Evolutionary conservation across 2,888 invertebrate species (phyloP).

Genomic region (Cerceris ruficornis): DNA sequence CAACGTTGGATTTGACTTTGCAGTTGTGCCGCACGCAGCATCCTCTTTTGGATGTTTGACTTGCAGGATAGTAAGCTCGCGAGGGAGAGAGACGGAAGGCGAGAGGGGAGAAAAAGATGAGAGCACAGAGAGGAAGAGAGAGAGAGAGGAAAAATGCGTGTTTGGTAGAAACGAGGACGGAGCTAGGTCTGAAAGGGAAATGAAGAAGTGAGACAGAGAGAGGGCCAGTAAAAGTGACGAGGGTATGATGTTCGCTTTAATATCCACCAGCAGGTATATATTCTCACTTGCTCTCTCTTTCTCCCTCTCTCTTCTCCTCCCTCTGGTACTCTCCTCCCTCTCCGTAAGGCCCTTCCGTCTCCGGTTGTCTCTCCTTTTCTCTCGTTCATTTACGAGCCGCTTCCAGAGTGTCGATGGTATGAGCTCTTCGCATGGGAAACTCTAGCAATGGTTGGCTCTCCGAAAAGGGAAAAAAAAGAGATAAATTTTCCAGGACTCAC

Average conservation of each 20-base stretch:
- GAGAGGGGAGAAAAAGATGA: constrained; percentile 29
- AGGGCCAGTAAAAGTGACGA: constrained; percentile 78
- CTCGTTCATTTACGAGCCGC: constrained; percentile 29
- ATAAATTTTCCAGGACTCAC: constrained; percentile 57
- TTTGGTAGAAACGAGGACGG: constrained; percentile 57
- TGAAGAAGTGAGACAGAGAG: constrained; percentile 60
- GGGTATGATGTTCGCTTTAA: constrained; percentile 81
- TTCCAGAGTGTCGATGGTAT: constrained; percentile 36
- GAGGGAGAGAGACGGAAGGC: constrained; percentile 32
- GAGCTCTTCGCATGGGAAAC: constrained; percentile 54
- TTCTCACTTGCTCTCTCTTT: constrained; percentile 66
- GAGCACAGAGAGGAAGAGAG: constrained; percentile 15
- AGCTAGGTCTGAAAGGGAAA: constrained; percentile 30
- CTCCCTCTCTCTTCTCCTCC: constrained; percentile 17
- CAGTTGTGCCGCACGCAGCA: constrained; percentile 70
- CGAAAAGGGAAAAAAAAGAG: constrained; percentile 31
- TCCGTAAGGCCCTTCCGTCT: constrained; percentile 9
- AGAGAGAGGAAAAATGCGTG: constrained; percentile 33
- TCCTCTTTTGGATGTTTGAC: constrained; percentile 65
- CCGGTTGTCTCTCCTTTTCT: constrained; percentile 17
- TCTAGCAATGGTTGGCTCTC: constrained; percentile 23
- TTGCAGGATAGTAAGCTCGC: constrained; percentile 57
- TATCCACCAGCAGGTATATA: constrained; percentile 80
- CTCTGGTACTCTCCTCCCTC: not conserved
- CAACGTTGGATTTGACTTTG: constrained; percentile 75